Percentiles rank a stretch among this genome's conserved stretches.
Evolutionary conservation across 1,140 invertebrate species (phyloP).

Genomic region (Oryctes rhinoceros): DNA sequence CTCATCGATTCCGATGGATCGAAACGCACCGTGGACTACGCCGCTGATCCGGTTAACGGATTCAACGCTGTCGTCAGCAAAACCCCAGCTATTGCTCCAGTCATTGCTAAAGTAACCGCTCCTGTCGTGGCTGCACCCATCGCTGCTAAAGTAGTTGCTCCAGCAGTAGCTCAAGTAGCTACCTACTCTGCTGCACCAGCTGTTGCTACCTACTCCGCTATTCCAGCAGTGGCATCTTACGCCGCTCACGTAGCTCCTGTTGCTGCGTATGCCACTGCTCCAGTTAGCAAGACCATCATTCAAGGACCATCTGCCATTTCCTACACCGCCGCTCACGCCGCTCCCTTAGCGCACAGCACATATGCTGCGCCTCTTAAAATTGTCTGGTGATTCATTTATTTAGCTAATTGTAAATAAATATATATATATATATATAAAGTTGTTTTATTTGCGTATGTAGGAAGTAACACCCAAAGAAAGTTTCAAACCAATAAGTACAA

Average conservation of each 20-base stretch:
- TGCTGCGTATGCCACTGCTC: constrained; percentile 33
- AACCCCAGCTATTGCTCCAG: constrained; percentile 30
- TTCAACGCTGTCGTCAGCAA: constrained; percentile 63
- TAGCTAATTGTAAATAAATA: not conserved
- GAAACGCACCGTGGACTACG: constrained; percentile 63
- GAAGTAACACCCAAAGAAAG: not conserved
- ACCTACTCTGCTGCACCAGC: constrained; percentile 11
- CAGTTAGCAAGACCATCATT: constrained; percentile 27
- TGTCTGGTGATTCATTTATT: constrained; percentile 16
- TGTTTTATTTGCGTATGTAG: not conserved
- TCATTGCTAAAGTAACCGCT: constrained; percentile 53
- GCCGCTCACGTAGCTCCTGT: constrained; percentile 27
- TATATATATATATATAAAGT: not conserved
- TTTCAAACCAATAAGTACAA: not conserved
- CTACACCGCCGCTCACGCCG: not conserved
- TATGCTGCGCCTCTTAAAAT: not conserved
- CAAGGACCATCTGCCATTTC: constrained; percentile 20
- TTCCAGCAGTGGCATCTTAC: constrained; percentile 22
- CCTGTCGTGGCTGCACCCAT: constrained; percentile 45
- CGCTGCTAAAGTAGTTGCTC: constrained; percentile 53
- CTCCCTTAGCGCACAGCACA: not conserved
- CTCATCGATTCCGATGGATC: constrained; percentile 62
- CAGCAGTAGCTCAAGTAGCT: constrained; percentile 34
- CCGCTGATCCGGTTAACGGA: constrained; percentile 60
- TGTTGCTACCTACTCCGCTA: constrained; percentile 8